Evolutionary conservation across 2,888 invertebrate species (phyloP), one percentile per base, ranked within the genome.

Genomic region (Allacma fusca): DNA sequence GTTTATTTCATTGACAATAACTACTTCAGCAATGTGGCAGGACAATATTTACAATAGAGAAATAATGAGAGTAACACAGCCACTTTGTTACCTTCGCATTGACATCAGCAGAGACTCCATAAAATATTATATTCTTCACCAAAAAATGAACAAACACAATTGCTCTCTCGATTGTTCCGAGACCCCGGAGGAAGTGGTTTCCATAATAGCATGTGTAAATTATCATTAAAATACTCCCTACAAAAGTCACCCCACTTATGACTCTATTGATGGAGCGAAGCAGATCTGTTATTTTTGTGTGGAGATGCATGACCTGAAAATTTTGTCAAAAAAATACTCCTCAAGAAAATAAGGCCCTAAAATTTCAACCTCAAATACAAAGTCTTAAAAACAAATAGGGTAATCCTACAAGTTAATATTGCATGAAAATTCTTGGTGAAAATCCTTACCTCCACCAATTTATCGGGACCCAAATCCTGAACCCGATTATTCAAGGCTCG

Each of bases 21-120:
- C n/a, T n/a, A n/a, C n/a, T n/a, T n/a, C n/a, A n/a, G n/a, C n/a
- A n/a, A n/a, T n/a, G n/a, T n/a, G n/a, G n/a, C n/a, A n/a, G n/a
- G n/a, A n/a, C n/a, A n/a, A n/a, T n/a, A n/a, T 67, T 34, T 26
- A 12, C 62, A 26, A 26, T 26, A 1, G 7, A 23, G 16, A 16
- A 9, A 4, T 57, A 4, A 57, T 5, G 57, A 21, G 16, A 4
- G 13, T 57, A 21, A 23, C 16, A 7, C 57, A 16, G n/a, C n/a
- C n/a, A 19, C 7, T 57, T 57, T 12, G 12, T 40, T 68, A 40
- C 68, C 68, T 68, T 34, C 4, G 43, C 68, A 40, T n/a, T 68
- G 40, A 68, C 23, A 23, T 68, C 43, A 4, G 68, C 68, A 1
- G 68, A 26, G 1, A 68, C 40, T 19, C 34, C n/a, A 23, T 28